phyloP scores from a whole-genome alignment of 2,888 invertebrate species.

The Proisotoma minuta region DNA sequence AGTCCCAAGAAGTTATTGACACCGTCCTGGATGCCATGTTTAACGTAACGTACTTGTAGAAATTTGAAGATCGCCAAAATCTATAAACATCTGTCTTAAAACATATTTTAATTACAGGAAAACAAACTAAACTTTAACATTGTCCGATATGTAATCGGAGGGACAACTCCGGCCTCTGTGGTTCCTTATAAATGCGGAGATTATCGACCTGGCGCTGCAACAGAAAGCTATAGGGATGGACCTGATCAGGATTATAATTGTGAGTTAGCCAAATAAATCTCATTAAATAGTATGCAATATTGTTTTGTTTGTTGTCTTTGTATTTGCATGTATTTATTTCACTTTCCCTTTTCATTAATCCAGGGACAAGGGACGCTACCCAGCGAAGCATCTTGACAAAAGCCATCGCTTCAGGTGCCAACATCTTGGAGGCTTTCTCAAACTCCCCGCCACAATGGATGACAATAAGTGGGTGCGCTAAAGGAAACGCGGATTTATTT shows the following conservation, averaged over 20 bases:
- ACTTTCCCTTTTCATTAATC: too few relatives aligned
- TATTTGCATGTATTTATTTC: not conserved
- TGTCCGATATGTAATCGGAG: conserved; percentile 43
- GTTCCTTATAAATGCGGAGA: conserved; percentile 26
- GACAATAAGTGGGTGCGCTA: conserved; percentile 44
- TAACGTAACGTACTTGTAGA: conserved; percentile 34
- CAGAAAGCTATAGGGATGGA: conserved; percentile 38
- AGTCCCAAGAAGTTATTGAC: conserved; percentile 30
- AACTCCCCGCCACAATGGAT: conserved; percentile 46
- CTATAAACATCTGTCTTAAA: not conserved
- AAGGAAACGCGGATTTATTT: conserved; percentile 14
- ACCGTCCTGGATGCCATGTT: conserved; percentile 35
- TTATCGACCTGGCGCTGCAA: conserved; percentile 38
- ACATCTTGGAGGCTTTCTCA: conserved; percentile 44
- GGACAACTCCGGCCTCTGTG: conserved; percentile 35
- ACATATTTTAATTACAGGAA: conserved; percentile 28
- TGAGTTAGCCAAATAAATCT: conserved; percentile 16
- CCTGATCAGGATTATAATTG: conserved; percentile 32
- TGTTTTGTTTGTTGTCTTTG: not conserved
- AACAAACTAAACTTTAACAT: conserved; percentile 42
- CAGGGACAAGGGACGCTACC: conserved; percentile 38
- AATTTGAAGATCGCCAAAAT: not conserved
- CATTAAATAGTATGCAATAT: not conserved
- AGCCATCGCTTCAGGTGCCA: conserved; percentile 34
- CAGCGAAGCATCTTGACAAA: conserved; percentile 29